Base-by-base conservation (phyloP, 2,113 vertebrate species). In the Pelecanoides urinatrix region DNA sequence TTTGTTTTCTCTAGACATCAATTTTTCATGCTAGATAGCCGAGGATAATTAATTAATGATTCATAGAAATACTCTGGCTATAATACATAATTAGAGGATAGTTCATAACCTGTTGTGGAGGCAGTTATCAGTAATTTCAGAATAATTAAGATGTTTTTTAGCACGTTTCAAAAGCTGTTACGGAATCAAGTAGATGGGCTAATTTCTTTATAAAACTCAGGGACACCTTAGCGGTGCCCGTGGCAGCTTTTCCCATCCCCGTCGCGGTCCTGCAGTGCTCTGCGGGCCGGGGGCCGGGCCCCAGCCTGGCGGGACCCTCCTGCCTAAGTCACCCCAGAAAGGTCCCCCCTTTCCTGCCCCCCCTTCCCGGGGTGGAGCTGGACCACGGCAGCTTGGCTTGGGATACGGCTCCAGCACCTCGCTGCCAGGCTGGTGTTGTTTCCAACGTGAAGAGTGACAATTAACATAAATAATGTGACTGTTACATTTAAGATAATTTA, bases 11-110 rank as follows among this genome's bases (percentile, higher is more conserved):
- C 92, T 26, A 93, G 88, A 21, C 88, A 92, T 88, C 68, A 84
- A 81, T 96, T 93, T 95, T 97, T 96, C 96, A 94, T 92, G 86
- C 92, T 70, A 82, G 90, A 85, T 70, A 90, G 88, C 88, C 1
- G 10, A 86, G 95, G 82, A 96, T 88, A 95, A 96, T 96, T 96
- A 97, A 96, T 94, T 93, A 97, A 95, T 90, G 96, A 96, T 96
- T 96, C 95, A 95, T 80, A 83, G 92, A 80, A 94, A 92, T 18
- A 34, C 86, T 55, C 78, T 83, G 92, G 94, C 82, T 92, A 93
- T 90, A 86, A 92, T 52, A 68, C 55, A 55, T 83, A 93, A 95
- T 93, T 88, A 94, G 88, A 61, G 65, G 79, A 79, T 58, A 90
- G 88, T 77, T 96, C 92, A 27, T 83, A 94, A 94, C 94, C 95